phyloP scores from a whole-genome alignment of 2,797 vertebrate genomes.

The Merluccius polli region DNA sequence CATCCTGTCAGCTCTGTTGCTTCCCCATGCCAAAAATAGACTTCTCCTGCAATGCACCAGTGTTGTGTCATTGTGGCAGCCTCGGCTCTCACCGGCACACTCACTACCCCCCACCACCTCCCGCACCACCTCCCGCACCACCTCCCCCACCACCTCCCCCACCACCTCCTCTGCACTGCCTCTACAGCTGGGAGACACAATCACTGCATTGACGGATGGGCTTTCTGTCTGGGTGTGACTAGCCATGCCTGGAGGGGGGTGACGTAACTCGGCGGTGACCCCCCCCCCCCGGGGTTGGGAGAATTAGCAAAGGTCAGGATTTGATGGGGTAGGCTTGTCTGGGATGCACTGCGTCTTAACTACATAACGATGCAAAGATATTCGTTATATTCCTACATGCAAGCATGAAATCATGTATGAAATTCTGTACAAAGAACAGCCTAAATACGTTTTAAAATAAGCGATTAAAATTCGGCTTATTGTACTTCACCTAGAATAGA shows the following conservation, averaged over 20 bases:
- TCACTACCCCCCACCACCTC: too few species aligned
- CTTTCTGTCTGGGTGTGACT: constrained; percentile 53
- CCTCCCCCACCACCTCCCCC: not conserved
- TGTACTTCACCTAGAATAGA: not conserved
- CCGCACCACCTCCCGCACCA: not conserved
- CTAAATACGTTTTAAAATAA: not conserved
- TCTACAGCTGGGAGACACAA: constrained; percentile 50
- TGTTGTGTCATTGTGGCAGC: constrained; percentile 64
- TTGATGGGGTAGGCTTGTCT: not conserved
- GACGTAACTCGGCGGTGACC: constrained; percentile 53
- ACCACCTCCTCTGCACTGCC: constrained; percentile 37
- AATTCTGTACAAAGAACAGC: not conserved
- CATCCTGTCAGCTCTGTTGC: constrained; percentile 58
- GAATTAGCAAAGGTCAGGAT: constrained; percentile 44
- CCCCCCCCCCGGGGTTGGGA: constrained; percentile 23
- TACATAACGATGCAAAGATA: not conserved
- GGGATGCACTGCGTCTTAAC: not conserved
- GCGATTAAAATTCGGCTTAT: not conserved
- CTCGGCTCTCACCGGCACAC: constrained; percentile 36
- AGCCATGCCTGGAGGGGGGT: constrained; percentile 46
- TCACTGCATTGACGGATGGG: constrained; percentile 45
- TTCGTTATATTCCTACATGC: not conserved
- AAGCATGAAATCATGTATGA: not conserved
- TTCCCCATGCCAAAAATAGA: constrained; percentile 74
- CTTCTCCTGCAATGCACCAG: constrained; percentile 76